Evolutionary conservation across 2,888 invertebrate genomes (phyloP).

Genomic region (Hoplodrina ambigua): DNA sequence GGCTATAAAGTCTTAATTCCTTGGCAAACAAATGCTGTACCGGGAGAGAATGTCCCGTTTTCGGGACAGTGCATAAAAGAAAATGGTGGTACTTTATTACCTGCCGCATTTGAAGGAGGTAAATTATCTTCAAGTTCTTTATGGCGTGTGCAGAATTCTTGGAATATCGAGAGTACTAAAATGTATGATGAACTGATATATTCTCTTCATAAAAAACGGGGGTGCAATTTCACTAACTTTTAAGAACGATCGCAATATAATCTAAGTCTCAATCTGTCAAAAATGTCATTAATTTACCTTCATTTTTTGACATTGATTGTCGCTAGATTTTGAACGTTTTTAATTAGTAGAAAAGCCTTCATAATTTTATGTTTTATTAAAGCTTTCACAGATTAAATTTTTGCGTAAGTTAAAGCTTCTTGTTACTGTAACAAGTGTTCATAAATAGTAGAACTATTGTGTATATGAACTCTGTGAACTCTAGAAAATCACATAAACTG

Average conservation of each 20-base stretch:
- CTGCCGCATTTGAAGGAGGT: slow-evolving; percentile 21
- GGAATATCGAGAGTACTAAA: slow-evolving; percentile 6
- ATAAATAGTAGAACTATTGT: slow-evolving; percentile 3
- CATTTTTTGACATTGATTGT: too few relatives aligned
- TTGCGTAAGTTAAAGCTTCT: not conserved
- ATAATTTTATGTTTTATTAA: too few relatives aligned
- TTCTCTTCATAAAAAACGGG: slow-evolving; percentile 6
- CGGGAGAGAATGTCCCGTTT: slow-evolving; percentile 1
- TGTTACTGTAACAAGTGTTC: not conserved
- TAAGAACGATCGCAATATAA: too few relatives aligned
- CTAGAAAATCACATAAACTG: slow-evolving; percentile 5
- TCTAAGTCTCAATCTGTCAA: too few relatives aligned
- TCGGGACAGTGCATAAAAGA: slow-evolving; percentile 31
- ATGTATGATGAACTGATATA: not conserved
- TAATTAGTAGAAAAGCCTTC: too few relatives aligned
- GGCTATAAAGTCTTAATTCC: slow-evolving; percentile 51
- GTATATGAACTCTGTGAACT: not conserved
- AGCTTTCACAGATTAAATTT: not conserved
- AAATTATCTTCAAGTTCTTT: slow-evolving; percentile 26
- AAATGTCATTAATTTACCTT: too few relatives aligned
- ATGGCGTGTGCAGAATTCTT: slow-evolving; percentile 4
- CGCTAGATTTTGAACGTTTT: too few relatives aligned
- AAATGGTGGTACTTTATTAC: slow-evolving; percentile 37
- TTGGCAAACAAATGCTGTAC: slow-evolving; percentile 29
- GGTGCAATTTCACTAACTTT: too few relatives aligned